Percentiles rank a stretch among this genome's conserved stretches.
phyloP scores from a whole-genome alignment of 30 jellyfish, hydroid and myxozoan species.

The Hydractinia symbiolongicarpus region DNA sequence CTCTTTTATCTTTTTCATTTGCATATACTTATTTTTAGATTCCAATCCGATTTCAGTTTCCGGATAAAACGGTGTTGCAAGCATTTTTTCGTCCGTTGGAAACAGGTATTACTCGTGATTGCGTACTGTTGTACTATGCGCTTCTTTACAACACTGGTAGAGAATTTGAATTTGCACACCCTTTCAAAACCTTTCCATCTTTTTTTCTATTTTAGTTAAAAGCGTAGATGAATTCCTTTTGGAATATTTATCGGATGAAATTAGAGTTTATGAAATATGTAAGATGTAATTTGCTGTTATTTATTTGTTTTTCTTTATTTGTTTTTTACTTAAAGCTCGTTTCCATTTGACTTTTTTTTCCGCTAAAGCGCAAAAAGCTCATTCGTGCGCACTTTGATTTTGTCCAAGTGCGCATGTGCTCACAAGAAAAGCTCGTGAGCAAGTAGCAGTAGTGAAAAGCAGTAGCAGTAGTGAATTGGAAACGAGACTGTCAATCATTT shows the following conservation, averaged over 20 bases:
- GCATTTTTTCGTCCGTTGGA: conserved; percentile 83
- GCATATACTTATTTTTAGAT: conserved; percentile 29
- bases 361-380: no score
- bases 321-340: no score
- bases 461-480: no score
- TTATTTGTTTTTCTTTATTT: no score
- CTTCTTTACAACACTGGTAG: background rate
- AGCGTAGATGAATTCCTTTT: conserved; percentile 35
- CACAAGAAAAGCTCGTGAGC: no score
- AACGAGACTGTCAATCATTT: no score
- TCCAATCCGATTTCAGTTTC: conserved; percentile 63
- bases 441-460: no score
- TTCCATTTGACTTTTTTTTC: no score
- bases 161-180: no score
- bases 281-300: background rate
- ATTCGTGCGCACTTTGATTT: no score
- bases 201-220: conserved; percentile 25
- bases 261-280: background rate
- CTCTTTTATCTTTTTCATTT: no score
- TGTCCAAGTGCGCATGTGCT: no score
- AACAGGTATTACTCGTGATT: conserved; percentile 31
- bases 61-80: conserved; percentile 58
- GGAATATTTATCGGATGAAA: background rate
- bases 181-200: background rate
- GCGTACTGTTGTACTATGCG: background rate